Evolutionary conservation across 2,797 vertebrate genomes (phyloP), one percentile per base, ranked within the genome.

Genomic region (Lagocephalus sceleratus): DNA sequence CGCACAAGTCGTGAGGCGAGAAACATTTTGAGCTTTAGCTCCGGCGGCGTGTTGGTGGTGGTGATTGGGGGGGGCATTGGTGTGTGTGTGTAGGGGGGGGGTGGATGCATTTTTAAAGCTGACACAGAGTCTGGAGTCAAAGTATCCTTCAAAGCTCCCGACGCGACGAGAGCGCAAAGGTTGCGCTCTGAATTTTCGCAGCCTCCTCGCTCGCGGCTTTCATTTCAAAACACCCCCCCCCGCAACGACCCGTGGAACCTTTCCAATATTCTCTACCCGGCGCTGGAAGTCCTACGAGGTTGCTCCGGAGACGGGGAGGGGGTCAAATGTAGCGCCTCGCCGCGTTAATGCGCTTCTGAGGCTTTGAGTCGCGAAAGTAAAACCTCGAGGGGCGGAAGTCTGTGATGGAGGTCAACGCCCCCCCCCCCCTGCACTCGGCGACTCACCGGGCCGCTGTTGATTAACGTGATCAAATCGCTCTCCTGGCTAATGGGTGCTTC

Each of bases 381-480:
- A 55, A 45, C 54, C 57, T 67, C 59, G 66, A 71, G 60, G 63
- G 65, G 29, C 67, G 48, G 81, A 71, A 57, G 40, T 21, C 1
- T 5, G 50, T 58, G 67, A 63, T 60, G 22, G 45, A 61, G 63
- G 61, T 59, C 79, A 65, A 74, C 66, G 59, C 51, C 54, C 72
- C 71, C 51, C 54, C 72, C 71, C 80, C 48, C 32, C 16, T 40
- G 51, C 47, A 67, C 63, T 76, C 65, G 35, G 51, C 46, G 70
- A 82, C 73, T 76, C 68, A 47, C 61, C 32, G 46, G 1, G 50
- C 57, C 57, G 73, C 67, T 73, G 71, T 79, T 70, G 83, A 81
- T 79, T 77, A 54, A 79, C 68, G 41, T 57, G 74, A 83, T 86
- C 81, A 76, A 82, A 82, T 85, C 66, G 79, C 71, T 65, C 64